Base-by-base conservation (phyloP, 2,113 vertebrate species). In the Oxyura jamaicensis region DNA sequence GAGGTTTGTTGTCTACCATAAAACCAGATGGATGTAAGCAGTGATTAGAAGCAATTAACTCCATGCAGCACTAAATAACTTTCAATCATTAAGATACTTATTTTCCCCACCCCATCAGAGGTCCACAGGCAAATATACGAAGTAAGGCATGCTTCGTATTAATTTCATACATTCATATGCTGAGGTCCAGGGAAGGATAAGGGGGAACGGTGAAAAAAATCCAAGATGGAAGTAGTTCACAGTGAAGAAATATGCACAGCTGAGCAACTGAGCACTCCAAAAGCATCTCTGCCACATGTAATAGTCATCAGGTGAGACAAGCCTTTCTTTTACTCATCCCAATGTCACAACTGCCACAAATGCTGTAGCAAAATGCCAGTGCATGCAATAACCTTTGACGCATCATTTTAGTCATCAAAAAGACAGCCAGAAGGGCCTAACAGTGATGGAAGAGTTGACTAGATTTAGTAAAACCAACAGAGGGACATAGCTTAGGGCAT, bases 31-130 rank as follows among this genome's bases (percentile, higher is more conserved):
- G 98, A 99, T 98, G 98, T 95, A 99, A 98, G 97, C 98, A 97
- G 93, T 98, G 98, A 99, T 99, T 99, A 99, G 98, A 98, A 98
- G 98, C 98, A 99, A 99, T 99, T 99, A 99, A 98, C 98, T 98
- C 96, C 97, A 97, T 97, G 97, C 98, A 98, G 98, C 98, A 98
- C 98, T 98, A 99, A 99, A 99, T 98, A 99, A 98, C 98, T 98
- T 99, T 97, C 98, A 95, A 83, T 98, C 98, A 98, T 99, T 98
- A 99, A 98, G 67, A 94, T 97, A 98, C 98, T 98, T 98, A 98
- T 98, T 99, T 98, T 98, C 98, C 31, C 62, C 96, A 98, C 97
- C 96, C 98, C 98, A 98, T 98, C 98, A 98, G 97, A 98, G 97
- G 93, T 95, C 97, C 63, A 42, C 77, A 97, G 97, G 96, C 97